Conservation (phyloP, 2,113 vertebrate species). For the Limanda limanda region DNA sequence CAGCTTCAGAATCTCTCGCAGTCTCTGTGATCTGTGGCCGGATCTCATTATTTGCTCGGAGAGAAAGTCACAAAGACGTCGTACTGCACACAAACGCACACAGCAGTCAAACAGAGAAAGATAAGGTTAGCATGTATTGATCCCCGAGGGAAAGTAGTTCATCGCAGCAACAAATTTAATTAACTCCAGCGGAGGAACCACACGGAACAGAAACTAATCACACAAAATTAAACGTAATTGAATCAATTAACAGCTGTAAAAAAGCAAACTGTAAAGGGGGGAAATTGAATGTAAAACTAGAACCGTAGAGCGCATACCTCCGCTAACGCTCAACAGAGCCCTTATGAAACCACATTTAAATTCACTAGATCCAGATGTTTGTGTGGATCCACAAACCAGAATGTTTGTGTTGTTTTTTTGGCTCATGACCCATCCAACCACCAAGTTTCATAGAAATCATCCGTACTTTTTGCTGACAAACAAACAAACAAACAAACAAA, state of each 20-base stretch:
- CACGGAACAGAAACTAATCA: slow-evolving; percentile 3
- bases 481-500: too few species aligned
- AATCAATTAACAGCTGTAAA: not conserved
- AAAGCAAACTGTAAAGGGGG: not conserved
- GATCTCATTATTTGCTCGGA: slow-evolving; percentile 26
- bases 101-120: slow-evolving; percentile 1
- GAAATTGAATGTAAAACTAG: not conserved
- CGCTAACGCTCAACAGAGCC: too few species aligned
- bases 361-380: too few species aligned
- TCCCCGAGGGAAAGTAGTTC: slow-evolving; percentile 16
- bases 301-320: too few species aligned
- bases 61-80: not conserved
- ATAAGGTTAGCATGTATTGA: slow-evolving; percentile 31
- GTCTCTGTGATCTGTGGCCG: slow-evolving; percentile 28
- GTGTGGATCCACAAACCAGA: too few species aligned
- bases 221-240: not conserved
- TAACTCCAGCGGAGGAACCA: slow-evolving; percentile 4
- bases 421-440: too few species aligned
- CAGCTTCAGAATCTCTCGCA: not conserved
- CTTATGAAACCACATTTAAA: too few species aligned
- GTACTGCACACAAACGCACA: not conserved
- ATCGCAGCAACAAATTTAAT: slow-evolving; percentile 11
- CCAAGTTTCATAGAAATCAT: too few species aligned
- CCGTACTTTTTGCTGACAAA: too few species aligned
- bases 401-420: too few species aligned